phyloP scores from a whole-genome alignment of 2,113 vertebrate genomes.

The Clarias magur region DNA sequence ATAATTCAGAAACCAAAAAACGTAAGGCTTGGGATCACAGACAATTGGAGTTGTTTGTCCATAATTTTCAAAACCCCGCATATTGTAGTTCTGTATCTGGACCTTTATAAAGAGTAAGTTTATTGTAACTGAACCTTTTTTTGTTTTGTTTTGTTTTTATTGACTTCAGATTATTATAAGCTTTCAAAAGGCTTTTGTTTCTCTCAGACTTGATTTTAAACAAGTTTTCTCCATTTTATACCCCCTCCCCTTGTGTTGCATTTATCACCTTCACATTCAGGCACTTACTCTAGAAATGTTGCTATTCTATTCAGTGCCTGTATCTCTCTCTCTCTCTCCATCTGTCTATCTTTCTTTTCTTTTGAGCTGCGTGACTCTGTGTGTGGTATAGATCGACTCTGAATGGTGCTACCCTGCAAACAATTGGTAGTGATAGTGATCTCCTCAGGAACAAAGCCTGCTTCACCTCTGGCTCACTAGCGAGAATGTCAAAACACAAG shows the following conservation, averaged over 20 bases:
- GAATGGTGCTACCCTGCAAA: constrained; percentile 32
- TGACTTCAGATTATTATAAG: background rate
- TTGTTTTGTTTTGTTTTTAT: too few relatives aligned
- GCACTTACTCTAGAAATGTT: background rate
- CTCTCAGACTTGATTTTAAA: background rate
- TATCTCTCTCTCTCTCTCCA: constrained; percentile 23
- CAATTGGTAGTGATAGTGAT: constrained; percentile 47
- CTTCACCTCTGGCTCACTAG: constrained; percentile 18
- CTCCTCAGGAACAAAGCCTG: constrained; percentile 40
- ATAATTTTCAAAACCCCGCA: background rate
- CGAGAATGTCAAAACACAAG: constrained; percentile 49
- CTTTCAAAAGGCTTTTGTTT: background rate
- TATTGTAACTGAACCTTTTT: too few relatives aligned
- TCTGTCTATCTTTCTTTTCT: constrained; percentile 12
- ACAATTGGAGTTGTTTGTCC: too few relatives aligned
- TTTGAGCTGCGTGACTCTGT: background rate
- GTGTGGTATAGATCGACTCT: constrained; percentile 23
- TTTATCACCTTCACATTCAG: background rate
- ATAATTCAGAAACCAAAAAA: background rate
- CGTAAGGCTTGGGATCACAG: background rate
- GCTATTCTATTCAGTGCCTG: background rate
- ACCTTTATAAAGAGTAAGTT: too few relatives aligned
- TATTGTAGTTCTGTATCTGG: background rate
- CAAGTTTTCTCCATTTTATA: background rate
- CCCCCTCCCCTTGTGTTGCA: background rate